Evolutionary conservation across 1,140 invertebrate species (phyloP), one percentile per base, ranked within the genome.

Genomic region (Steinernema feltiae): DNA sequence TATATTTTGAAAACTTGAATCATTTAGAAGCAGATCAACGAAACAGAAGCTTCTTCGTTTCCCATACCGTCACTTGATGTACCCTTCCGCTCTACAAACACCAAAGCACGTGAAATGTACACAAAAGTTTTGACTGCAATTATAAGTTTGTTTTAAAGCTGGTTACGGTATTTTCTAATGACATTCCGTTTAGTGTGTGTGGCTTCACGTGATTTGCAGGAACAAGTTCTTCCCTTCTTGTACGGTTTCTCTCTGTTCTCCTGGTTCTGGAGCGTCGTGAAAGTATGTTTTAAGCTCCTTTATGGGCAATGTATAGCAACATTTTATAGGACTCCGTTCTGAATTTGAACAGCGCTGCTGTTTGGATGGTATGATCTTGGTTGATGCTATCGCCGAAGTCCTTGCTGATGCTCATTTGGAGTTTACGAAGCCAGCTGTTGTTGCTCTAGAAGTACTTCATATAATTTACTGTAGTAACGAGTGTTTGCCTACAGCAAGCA

Each of bases 321-420:
- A 29, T 15, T 30, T 30, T 7, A 70, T 18, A 29, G n/a, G 31
- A 70, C 7, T 70, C 7, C 27, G 24, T 32, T 79, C 30, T n/a
- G n/a, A n/a, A n/a, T n/a, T n/a, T n/a, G n/a, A n/a, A n/a, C n/a
- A n/a, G n/a, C n/a, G n/a, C n/a, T n/a, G n/a, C n/a, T n/a, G n/a
- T n/a, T n/a, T n/a, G n/a, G 78, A 79, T 32, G 73, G 73, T 2
- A 69, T 35, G 3, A 77, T 79, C 32, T 29, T 79, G 3, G 70
- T 79, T 2, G 78, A 79, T 69, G 78, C 77, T n/a, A 7, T 79
- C 1, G 35, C 31, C 18, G 63, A 31, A 1, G 74, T 71, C 12
- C 78, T 79, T n/a, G 53, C 78, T 7, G 78, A 79, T 32, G 70
- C 73, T 21, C 32, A 70, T 17, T 71, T 76, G n/a, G 69, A 48